Evolutionary conservation across 92 coral and sea anemone genomes (phyloP), one percentile per base, ranked within the genome.

Genomic region (Bergia puertoricense): DNA sequence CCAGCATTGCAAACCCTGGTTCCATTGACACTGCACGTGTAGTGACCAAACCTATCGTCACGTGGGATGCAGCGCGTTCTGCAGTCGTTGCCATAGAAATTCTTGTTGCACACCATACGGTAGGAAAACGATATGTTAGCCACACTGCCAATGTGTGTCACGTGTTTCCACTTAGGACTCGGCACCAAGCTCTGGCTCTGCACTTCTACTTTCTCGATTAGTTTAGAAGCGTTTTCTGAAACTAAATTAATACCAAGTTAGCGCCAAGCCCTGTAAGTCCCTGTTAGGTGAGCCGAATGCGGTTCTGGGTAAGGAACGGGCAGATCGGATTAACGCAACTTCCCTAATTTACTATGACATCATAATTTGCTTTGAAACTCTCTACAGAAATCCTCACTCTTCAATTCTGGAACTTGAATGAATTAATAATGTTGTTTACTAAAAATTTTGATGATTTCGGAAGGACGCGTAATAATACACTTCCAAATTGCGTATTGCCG

Each of bases 1-100:
- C 99, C 99, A 3, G 94, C 90, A 23, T 87, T 85, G 82, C 99
- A 97, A n/a, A 97, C 93, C 76, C 66, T 89, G 20, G 73, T 85
- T 18, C 99, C 99, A 59, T 85, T 40, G 40, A 82, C 88, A 71
- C 89, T 92, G 76, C 99, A 97, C 2, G 92, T 90, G 65, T 81
- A 92, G 74, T 97, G 99, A 8, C 98, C 99, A 41, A 56, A 54
- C 0, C 16, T 50, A 81, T 97, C 98, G 79, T 97, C 83, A n/a
- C 98, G 96, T 37, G 99, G 97, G 1, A 44, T 44, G 37, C 99
- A 97, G 22, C 42, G 22, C 54, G 36, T 93, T 46, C 83, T 73
- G 80, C 99, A 97, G 1, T 82, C 30, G 85, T 71, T 69, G 43
- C 96, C 98, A 81, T 92, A 95, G 85, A 91, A 91, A 81, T 94